Evolutionary conservation across 2,888 invertebrate genomes (phyloP), one percentile per base, ranked within the genome.

Genomic region (Orthosia incerta): DNA sequence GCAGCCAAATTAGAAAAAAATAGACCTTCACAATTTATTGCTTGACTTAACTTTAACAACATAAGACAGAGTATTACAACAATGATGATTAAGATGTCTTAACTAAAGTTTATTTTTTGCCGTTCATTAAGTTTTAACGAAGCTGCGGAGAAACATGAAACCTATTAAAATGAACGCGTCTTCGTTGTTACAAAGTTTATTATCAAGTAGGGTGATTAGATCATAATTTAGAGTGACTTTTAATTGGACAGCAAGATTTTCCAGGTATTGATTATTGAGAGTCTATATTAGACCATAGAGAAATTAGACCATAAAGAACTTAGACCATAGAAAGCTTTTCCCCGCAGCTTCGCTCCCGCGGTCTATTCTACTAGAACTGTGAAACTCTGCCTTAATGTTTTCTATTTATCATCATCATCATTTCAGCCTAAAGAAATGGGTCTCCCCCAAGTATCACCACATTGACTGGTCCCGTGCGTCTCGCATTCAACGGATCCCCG

Each of bases 71-170:
- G 73, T 70, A 77, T 82, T 80, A 74, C 75, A 82, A 76, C 84
- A 86, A 86, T 82, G 76, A 84, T 80, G 80, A 86, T 79, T 72
- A 84, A 86, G 70, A 71, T 65, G 67, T 61, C 63, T 81, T 85
- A 72, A 85, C 85, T 81, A 81, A 61, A 76, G 71, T 67, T 76
- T 74, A 77, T 85, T 86, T 86, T 86, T 85, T 85, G 84, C 46
- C 62, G 73, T 82, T 86, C 85, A 86, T 86, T 85, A 86, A 84
- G 84, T 72, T 82, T 79, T 86, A 86, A 86, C 85, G 85, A 86
- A 78, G 86, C 77, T n/a, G 45, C 55, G 67, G n/a, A 45, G 82
- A 80, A 86, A 86, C 71, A 69, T 57, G 77, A 86, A 70, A 79
- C 84, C 80, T 76, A 86, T 86, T 86, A 86, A 79, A 86, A 73